These are phyloP conservation scores for Chondrilla cf. caribensis DNA, from an alignment of 37 sponge, comb jelly and placozoan species.

Conservation along the genomic window DNA sequence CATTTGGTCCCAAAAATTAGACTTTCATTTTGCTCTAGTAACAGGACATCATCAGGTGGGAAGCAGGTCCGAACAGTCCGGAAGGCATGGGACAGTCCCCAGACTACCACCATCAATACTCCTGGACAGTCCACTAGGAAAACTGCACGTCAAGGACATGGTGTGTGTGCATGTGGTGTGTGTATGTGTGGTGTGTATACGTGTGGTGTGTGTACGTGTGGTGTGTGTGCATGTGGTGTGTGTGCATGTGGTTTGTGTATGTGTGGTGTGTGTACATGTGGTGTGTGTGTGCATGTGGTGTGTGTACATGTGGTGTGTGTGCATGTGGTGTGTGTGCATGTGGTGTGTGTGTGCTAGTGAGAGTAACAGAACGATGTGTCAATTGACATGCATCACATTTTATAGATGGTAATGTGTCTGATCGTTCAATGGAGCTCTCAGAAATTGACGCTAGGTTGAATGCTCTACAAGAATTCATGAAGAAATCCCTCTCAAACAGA, in stretches of 20 bases:
- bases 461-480: constrained; percentile 86
- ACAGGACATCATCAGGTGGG: too few species aligned
- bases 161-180: not conserved
- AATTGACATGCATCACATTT: not conserved
- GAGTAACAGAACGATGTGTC: not conserved
- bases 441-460: constrained; percentile 87
- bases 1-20: too few species aligned
- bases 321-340: not conserved
- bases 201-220: not conserved
- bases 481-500: constrained; percentile 56
- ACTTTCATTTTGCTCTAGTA: too few species aligned
- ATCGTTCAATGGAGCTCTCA: constrained; percentile 62
- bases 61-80: not conserved
- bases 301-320: not conserved
- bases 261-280: too few species aligned
- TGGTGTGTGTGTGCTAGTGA: not conserved
- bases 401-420: too few species aligned
- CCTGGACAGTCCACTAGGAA: not conserved
- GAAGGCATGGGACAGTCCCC: constrained; percentile 15
- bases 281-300: not conserved
- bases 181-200: not conserved
- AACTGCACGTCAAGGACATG: not conserved
- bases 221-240: too few species aligned
- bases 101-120: not conserved
- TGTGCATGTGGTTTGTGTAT: too few species aligned